Evolutionary conservation across 2,888 invertebrate species (phyloP), one percentile per base, ranked within the genome.

Genomic region (Dynastes tityus): DNA sequence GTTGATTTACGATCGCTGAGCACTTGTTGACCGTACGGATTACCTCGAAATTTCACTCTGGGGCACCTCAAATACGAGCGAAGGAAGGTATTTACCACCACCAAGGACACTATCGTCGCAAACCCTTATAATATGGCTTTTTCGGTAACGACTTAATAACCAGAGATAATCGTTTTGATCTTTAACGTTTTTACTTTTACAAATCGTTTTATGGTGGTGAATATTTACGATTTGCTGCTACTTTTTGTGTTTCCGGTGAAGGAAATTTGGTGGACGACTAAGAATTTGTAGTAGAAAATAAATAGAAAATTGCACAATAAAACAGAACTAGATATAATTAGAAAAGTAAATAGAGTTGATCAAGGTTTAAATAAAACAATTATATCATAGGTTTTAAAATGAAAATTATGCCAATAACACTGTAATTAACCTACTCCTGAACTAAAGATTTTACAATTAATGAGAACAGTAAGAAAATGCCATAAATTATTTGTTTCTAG

Each of bases 71-170:
- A 13, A 58, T 49, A 51, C 51, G 27, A 37, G 1, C 55, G 37
- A 6, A 11, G 9, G 32, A 45, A 11, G 11, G 8, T 9, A 16
- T 6, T n/a, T 40, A 73, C 27, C 22, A 58, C 55, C 55, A 58
- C 73, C 73, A 74, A 73, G 63, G 78, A 61, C 49, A 32, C 51
- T 32, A 6, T 49, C 37, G 13, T n/a, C 61, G 58, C 45, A 11
- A 76, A 76, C 79, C 79, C 79, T 73, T 70, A 67, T 22, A 61
- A 61, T 55, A 27, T 61, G 27, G 29, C 29, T 61, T 32, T 32
- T 32, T 63, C 70, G 75, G 70, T 67, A 78, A 78, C 53, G 63
- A 73, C 78, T 78, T 78, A 78, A 78, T 71, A 51, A 78, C 71
- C 70, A 64, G 53, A 71, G 78, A 78, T 78, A 73, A 78, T 78